These are phyloP conservation scores for Amphiprion ocellaris DNA, from an alignment of 2,113 vertebrate species.

Conservation along the genomic window DNA sequence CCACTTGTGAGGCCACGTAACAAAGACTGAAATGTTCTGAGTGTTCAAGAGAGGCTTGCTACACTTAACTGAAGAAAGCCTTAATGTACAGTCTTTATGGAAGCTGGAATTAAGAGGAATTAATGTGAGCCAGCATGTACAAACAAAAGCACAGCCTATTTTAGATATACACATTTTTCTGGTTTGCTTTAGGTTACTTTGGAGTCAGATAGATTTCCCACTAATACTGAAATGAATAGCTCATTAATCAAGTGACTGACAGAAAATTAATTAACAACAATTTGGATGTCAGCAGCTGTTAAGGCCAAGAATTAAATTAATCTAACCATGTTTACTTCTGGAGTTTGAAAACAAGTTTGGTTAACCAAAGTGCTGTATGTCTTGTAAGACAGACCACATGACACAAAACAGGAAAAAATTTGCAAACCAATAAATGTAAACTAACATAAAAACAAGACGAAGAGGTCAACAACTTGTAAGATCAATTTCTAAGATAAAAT, in stretches of 20 bases:
- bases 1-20: slow-evolving; percentile 30
- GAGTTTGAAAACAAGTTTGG: too few species aligned
- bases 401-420: too few species aligned
- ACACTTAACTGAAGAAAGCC: slow-evolving; percentile 10
- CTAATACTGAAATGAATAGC: background rate
- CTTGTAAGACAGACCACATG: too few species aligned
- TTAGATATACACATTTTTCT: background rate
- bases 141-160: background rate
- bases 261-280: background rate
- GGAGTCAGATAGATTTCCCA: background rate
- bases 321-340: too few species aligned
- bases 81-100: slow-evolving; percentile 21
- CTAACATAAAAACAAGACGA: too few species aligned
- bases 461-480: too few species aligned
- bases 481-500: too few species aligned
- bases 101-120: slow-evolving; percentile 27
- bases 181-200: slow-evolving; percentile 9
- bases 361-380: too few species aligned
- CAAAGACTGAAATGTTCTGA: slow-evolving; percentile 49
- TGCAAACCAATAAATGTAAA: too few species aligned
- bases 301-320: background rate
- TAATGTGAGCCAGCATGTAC: slow-evolving; percentile 16
- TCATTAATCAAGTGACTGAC: background rate
- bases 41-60: slow-evolving; percentile 27
- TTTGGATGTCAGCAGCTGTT: background rate